These are phyloP conservation scores for Eupristina koningsbergeri DNA, from an alignment of 1,140 invertebrate genomes.

Conservation along the genomic window DNA sequence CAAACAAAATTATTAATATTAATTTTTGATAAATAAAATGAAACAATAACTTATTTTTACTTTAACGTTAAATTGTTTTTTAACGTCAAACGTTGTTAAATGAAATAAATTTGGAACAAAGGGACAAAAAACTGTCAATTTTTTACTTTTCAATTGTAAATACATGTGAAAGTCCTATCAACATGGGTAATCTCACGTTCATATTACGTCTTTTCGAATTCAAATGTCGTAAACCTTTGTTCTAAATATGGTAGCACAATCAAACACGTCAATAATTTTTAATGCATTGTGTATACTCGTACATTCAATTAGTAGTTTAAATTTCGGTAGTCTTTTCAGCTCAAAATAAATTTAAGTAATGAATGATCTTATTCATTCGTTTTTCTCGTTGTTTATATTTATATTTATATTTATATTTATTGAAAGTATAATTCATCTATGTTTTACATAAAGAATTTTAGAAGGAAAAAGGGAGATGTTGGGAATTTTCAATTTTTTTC, in stretches of 20 bases:
- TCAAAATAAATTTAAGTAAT: neutral
- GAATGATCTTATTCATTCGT: neutral
- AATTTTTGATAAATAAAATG: no score
- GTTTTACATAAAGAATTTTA: neutral
- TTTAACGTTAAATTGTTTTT: no score
- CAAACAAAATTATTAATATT: no score
- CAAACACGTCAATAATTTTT: neutral
- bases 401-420: neutral
- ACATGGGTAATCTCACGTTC: neutral
- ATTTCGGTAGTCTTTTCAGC: neutral
- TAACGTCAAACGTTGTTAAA: no score
- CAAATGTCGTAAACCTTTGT: neutral
- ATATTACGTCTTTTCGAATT: neutral
- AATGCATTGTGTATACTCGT: neutral
- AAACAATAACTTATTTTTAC: no score
- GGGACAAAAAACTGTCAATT: neutral
- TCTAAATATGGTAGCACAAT: neutral
- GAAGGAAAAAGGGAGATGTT: neutral
- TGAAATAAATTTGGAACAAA: neutral
- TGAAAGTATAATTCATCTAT: neutral
- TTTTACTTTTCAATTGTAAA: slow-evolving; percentile 22
- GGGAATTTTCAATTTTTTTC: no score
- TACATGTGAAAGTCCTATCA: neutral
- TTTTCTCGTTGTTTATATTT: neutral
- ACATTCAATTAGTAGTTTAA: neutral